A percentile compares a stretch with the other conserved stretches of the same genome.
Evolutionary conservation across 2,797 vertebrate species (phyloP).

Genomic region (Crenuchus spilurus): DNA sequence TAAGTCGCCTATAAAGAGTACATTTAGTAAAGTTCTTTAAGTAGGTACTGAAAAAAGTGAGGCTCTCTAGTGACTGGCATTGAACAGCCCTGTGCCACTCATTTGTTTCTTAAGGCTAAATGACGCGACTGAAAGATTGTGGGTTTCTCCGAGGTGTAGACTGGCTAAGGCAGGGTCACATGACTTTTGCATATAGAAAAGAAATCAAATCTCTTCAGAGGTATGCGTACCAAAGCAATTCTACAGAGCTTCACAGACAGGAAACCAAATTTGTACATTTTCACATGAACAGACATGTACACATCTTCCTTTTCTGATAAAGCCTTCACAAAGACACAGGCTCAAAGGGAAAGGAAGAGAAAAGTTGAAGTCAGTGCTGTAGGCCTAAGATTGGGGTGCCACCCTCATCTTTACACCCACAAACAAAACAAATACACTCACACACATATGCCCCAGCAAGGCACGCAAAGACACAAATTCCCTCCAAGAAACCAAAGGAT

Average conservation of each 20-base stretch:
- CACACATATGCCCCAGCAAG: conserved; percentile 17
- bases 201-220: conserved; percentile 47
- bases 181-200: conserved; percentile 61
- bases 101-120: conserved; percentile 60
- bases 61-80: conserved; percentile 45
- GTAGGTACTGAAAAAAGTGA: conserved; percentile 39
- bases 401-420: background rate
- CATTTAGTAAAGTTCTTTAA: conserved; percentile 39
- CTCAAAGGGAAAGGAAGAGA: conserved; percentile 10
- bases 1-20: conserved; percentile 42
- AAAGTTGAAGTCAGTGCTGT: conserved; percentile 3
- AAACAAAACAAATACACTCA: conserved; percentile 7
- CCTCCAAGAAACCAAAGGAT: conserved; percentile 47
- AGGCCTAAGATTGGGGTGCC: background rate
- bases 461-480: conserved; percentile 51
- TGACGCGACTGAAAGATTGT: conserved; percentile 41
- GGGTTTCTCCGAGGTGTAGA: conserved; percentile 51
- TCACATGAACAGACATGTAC: conserved; percentile 19
- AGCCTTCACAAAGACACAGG: conserved; percentile 22
- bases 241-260: conserved; percentile 33
- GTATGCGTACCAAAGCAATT: conserved; percentile 39
- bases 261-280: conserved; percentile 27
- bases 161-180: conserved; percentile 60
- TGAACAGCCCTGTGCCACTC: conserved; percentile 47
- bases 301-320: conserved; percentile 25